Evolutionary conservation across 1,140 invertebrate species (phyloP).

Genomic region (Brachionus rotundiformis): DNA sequence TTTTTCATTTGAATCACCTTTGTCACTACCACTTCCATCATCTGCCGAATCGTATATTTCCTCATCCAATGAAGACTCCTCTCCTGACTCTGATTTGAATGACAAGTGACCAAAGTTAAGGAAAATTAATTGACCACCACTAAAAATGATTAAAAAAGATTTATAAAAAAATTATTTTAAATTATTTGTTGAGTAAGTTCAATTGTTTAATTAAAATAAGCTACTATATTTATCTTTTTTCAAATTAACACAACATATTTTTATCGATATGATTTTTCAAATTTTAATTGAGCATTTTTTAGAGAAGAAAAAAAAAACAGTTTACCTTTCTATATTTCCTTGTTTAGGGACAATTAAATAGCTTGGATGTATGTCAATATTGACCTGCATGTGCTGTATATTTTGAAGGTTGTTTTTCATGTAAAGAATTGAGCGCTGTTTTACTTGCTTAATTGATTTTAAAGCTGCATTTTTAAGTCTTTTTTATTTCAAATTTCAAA

Average conservation of each 20-base stretch:
- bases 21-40: not conserved
- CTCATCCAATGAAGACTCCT: not conserved
- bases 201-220: no score
- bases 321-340: not conserved
- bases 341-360: constrained; percentile 43
- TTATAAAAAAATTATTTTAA: not conserved
- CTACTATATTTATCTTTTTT: no score
- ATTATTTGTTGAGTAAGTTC: no score
- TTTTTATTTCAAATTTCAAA: not conserved
- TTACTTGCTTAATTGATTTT: constrained; percentile 7
- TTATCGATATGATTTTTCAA: not conserved
- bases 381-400: constrained; percentile 33
- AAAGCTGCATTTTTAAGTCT: constrained; percentile 46
- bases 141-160: not conserved
- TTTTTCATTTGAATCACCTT: no score
- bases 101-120: constrained; percentile 49
- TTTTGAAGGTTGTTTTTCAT: constrained; percentile 45
- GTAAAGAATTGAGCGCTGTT: constrained; percentile 10
- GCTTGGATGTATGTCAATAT: constrained; percentile 21
- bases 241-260: no score
- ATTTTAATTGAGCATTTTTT: no score
- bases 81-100: constrained; percentile 8
- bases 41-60: not conserved
- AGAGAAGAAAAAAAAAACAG: no score
- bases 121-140: not conserved